Evolutionary conservation across 1,140 invertebrate genomes (phyloP).

Genomic region (Camponotus floridanus): DNA sequence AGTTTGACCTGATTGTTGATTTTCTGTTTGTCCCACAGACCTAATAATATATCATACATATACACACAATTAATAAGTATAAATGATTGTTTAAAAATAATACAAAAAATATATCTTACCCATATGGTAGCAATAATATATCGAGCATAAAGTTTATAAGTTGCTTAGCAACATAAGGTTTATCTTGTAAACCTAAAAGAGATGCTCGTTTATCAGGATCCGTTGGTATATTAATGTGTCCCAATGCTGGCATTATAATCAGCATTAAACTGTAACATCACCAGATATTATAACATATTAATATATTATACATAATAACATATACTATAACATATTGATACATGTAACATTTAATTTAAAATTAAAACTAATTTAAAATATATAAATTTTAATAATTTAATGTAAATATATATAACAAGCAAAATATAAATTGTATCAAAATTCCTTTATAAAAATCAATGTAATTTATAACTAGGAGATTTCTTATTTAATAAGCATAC

Average conservation of each 20-base stretch:
- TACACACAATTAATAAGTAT: constrained; percentile 9
- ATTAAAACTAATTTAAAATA: too few relatives aligned
- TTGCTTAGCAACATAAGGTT: constrained; percentile 89
- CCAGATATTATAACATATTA: constrained; percentile 4
- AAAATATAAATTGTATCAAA: not conserved
- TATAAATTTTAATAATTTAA: too few relatives aligned
- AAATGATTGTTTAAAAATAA: constrained; percentile 27
- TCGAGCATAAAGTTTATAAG: constrained; percentile 93
- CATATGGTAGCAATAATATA: constrained; percentile 94
- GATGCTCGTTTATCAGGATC: constrained; percentile 88
- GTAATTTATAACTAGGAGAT: constrained; percentile 8
- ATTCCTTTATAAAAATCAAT: not conserved
- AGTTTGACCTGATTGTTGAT: constrained; percentile 78
- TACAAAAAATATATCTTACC: constrained; percentile 86
- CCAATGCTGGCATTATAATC: constrained; percentile 92
- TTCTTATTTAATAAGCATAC: constrained; percentile 82
- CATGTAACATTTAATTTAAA: not conserved
- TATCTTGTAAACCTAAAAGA: constrained; percentile 87
- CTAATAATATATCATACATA: constrained; percentile 50
- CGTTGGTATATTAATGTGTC: constrained; percentile 90
- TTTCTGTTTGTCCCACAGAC: constrained; percentile 78
- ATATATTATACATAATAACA: too few relatives aligned
- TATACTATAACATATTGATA: too few relatives aligned
- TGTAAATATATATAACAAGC: too few relatives aligned
- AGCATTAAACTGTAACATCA: constrained; percentile 90